These are phyloP conservation scores for Euwallacea fornicatus DNA, from an alignment of 1,140 invertebrate genomes.

Conservation along the genomic window DNA sequence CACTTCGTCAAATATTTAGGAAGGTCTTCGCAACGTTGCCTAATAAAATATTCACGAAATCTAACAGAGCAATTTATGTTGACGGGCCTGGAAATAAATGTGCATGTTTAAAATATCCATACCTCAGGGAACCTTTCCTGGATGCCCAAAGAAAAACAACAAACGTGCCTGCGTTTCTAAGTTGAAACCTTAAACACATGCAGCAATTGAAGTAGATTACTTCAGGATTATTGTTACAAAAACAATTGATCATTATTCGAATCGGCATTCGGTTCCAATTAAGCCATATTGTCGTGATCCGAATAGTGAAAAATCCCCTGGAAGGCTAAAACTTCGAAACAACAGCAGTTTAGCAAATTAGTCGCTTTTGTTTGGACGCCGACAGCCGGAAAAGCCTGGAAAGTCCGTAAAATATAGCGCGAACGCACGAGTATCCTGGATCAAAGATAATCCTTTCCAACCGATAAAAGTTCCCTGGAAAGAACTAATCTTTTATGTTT, in stretches of 20 bases:
- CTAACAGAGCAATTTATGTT: conserved; percentile 19
- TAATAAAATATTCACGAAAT: conserved; percentile 17
- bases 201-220: not conserved
- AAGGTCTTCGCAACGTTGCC: not conserved
- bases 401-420: conserved; percentile 34
- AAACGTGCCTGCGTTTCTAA: not conserved
- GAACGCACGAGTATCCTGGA: conserved; percentile 22
- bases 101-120: conserved; percentile 17
- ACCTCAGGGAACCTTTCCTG: conserved; percentile 4
- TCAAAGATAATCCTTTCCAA: conserved; percentile 29
- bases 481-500: conserved; percentile 25
- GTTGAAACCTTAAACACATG: not conserved
- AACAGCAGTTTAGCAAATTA: conserved; percentile 34
- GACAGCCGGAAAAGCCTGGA: conserved; percentile 21
- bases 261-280: conserved; percentile 26
- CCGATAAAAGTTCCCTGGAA: conserved; percentile 23
- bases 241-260: conserved; percentile 8
- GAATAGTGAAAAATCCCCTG: conserved; percentile 6
- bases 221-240: not conserved
- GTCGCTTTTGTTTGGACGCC: conserved; percentile 30
- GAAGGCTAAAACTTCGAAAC: conserved; percentile 20
- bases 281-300: conserved; percentile 24
- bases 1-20: conserved; percentile 8
- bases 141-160: not conserved
- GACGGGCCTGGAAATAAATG: conserved; percentile 4